Conservation (phyloP, 2,113 vertebrate species). For the Panurus biarmicus region DNA sequence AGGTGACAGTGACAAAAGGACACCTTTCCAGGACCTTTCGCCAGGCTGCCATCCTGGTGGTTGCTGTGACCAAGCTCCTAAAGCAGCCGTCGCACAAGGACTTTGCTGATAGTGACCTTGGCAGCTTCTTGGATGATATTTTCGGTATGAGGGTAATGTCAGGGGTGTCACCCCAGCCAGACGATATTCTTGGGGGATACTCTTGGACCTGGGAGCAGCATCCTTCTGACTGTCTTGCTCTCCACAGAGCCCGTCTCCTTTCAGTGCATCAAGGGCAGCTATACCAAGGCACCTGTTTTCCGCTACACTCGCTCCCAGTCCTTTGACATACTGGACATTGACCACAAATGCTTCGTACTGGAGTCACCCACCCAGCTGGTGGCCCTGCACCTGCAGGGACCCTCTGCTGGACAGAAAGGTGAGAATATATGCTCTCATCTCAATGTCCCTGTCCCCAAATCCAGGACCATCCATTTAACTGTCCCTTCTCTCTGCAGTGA, state of each 20-base stretch:
- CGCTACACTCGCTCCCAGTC: slow-evolving; percentile 55
- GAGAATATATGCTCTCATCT: fast-evolving
- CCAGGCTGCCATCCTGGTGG: neutral
- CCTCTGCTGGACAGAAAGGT: slow-evolving; percentile 1
- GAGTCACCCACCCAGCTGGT: slow-evolving; percentile 46
- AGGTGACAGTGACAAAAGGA: neutral
- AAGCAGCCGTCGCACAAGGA: fast-evolving
- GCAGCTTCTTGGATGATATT: neutral
- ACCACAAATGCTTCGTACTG: slow-evolving; percentile 35
- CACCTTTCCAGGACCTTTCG: neutral
- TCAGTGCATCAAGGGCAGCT: neutral
- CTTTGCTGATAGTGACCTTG: slow-evolving; percentile 21
- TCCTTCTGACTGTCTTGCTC: neutral
- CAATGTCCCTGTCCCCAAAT: neutral
- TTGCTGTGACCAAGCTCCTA: neutral
- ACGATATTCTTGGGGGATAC: neutral
- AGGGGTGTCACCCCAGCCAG: neutral
- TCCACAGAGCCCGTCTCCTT: slow-evolving; percentile 5
- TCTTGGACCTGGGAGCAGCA: neutral
- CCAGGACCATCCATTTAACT: fast-evolving
- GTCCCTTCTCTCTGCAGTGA: neutral
- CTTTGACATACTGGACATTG: slow-evolving; percentile 21
- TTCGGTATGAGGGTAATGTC: neutral
- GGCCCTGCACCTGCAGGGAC: slow-evolving; percentile 49
- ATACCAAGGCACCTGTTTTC: neutral